These are phyloP conservation scores for Anseranas semipalmata DNA, from an alignment of 2,113 vertebrate species.

Conservation along the genomic window DNA sequence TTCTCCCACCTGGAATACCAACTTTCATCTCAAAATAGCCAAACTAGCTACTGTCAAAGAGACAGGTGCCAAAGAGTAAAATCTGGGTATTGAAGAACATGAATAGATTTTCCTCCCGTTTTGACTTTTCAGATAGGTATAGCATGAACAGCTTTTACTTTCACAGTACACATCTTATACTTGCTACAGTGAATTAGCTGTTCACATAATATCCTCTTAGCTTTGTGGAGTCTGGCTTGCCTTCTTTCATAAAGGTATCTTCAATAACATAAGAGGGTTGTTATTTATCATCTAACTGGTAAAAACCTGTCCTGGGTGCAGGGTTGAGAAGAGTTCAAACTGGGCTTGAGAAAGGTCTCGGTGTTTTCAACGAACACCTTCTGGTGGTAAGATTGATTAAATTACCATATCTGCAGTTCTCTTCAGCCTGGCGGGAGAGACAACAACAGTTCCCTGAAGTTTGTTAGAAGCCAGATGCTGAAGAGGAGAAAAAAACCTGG, in stretches of 20 bases:
- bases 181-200: neutral
- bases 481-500: neutral
- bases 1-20: neutral
- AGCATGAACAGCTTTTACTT: neutral
- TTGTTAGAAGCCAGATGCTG: neutral
- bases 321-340: neutral
- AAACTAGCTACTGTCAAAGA: neutral
- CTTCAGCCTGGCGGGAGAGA: neutral
- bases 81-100: neutral
- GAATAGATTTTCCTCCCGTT: neutral
- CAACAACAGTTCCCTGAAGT: neutral
- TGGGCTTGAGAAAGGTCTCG: neutral
- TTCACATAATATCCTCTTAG: neutral
- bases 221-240: neutral
- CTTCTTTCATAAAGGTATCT: neutral
- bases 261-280: neutral
- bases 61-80: neutral
- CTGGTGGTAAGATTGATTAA: neutral
- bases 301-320: neutral
- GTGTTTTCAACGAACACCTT: neutral
- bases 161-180: accelerated
- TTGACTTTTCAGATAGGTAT: neutral
- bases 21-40: neutral
- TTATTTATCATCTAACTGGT: neutral
- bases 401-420: neutral